Percentiles rank a stretch among this genome's conserved stretches.
phyloP scores from a whole-genome alignment of 2,113 vertebrate genomes.

The Ochotona princeps region DNA sequence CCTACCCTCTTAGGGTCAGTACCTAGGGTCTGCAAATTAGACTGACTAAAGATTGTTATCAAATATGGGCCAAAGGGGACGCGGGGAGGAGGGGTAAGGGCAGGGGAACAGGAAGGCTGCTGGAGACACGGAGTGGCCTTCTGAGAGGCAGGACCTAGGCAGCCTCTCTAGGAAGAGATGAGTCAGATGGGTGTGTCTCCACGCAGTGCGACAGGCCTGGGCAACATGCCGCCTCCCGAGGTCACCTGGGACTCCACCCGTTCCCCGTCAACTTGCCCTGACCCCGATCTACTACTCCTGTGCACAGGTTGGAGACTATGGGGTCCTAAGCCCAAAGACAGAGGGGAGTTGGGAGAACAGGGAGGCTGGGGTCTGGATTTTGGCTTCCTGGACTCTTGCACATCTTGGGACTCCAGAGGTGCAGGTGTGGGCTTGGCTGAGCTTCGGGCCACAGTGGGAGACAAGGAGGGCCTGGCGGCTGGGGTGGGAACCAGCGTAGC shows the following conservation, averaged over 20 bases:
- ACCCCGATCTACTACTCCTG: no score
- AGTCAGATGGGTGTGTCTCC: background rate
- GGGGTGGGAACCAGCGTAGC: no score
- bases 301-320: no score
- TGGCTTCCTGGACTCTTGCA: no score
- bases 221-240: no score
- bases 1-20: background rate
- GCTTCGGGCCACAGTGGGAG: no score
- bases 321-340: no score
- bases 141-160: background rate
- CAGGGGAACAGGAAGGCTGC: background rate
- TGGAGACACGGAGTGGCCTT: background rate
- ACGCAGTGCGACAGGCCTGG: accelerated
- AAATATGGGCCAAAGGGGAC: background rate
- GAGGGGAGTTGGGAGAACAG: no score
- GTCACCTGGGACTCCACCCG: background rate
- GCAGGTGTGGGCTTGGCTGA: no score
- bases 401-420: no score
- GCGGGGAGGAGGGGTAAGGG: background rate
- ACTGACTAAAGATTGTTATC: background rate
- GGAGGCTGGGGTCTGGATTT: no score
- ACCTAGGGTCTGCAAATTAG: background rate
- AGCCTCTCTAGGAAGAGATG: background rate
- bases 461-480: no score
- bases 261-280: background rate